Conservation (phyloP, 1,140 invertebrate genomes). For the Neodiprion pinetum region DNA sequence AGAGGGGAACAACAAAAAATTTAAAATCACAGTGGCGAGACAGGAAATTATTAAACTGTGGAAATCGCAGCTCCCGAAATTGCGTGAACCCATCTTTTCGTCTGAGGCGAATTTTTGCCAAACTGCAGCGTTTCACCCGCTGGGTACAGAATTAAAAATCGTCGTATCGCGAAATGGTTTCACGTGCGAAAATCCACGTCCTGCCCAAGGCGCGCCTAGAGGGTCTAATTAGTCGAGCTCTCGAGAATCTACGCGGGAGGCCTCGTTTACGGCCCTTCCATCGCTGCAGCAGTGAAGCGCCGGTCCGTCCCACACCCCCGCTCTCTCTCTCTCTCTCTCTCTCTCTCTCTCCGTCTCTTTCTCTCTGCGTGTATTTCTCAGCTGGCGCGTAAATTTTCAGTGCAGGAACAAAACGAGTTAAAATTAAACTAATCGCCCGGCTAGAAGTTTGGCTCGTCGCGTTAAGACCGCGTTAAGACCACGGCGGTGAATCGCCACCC, state of each 20-base stretch:
- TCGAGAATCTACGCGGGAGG: not conserved
- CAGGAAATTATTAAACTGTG: too few species aligned
- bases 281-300: not conserved
- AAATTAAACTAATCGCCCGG: slow-evolving; percentile 2
- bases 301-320: too few species aligned
- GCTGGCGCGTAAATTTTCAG: too few species aligned
- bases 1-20: too few species aligned
- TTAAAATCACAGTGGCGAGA: too few species aligned
- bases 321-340: not conserved
- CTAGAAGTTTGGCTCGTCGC: not conserved
- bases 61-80: too few species aligned
- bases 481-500: not conserved
- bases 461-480: not conserved
- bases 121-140: not conserved
- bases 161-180: too few species aligned
- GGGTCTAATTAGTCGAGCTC: slow-evolving; percentile 5
- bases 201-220: not conserved
- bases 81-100: too few species aligned
- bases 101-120: not conserved
- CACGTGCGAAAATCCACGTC: not conserved
- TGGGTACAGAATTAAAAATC: not conserved
- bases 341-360: not conserved
- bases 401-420: not conserved
- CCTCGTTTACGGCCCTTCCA: not conserved
- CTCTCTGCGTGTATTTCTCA: too few species aligned